These are phyloP conservation scores for Neopelma chrysocephalum DNA, from an alignment of 2,797 vertebrate species.

Conservation along the genomic window DNA sequence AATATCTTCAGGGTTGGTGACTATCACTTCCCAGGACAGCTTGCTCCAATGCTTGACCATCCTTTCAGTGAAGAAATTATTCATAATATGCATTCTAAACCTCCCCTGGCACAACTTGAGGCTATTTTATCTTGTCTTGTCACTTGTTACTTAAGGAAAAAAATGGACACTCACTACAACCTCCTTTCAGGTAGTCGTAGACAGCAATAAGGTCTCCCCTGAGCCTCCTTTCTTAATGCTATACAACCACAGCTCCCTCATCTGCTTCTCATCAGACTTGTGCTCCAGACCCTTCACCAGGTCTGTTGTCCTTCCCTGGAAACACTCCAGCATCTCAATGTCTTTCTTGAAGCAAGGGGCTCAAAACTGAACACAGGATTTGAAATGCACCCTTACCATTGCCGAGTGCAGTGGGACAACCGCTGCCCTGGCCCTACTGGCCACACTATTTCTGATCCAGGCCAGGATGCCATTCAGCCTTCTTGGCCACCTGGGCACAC, in stretches of 20 bases:
- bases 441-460: rapidly evolving
- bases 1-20: background rate
- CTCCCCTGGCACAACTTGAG: background rate
- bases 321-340: rapidly evolving
- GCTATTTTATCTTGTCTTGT: background rate
- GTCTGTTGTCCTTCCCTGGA: background rate
- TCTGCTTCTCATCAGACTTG: background rate
- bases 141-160: background rate
- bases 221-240: background rate
- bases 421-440: background rate
- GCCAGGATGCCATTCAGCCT: background rate
- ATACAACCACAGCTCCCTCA: background rate
- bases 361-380: background rate
- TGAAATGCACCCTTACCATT: rapidly evolving
- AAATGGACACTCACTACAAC: background rate
- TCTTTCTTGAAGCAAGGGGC: background rate
- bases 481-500: background rate
- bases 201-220: rapidly evolving
- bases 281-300: background rate
- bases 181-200: background rate
- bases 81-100: background rate
- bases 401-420: rapidly evolving
- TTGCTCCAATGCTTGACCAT: background rate
- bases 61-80: background rate
- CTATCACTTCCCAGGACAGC: background rate